phyloP scores from a whole-genome alignment of 1,140 invertebrate genomes.

The Drosophila nikananu region DNA sequence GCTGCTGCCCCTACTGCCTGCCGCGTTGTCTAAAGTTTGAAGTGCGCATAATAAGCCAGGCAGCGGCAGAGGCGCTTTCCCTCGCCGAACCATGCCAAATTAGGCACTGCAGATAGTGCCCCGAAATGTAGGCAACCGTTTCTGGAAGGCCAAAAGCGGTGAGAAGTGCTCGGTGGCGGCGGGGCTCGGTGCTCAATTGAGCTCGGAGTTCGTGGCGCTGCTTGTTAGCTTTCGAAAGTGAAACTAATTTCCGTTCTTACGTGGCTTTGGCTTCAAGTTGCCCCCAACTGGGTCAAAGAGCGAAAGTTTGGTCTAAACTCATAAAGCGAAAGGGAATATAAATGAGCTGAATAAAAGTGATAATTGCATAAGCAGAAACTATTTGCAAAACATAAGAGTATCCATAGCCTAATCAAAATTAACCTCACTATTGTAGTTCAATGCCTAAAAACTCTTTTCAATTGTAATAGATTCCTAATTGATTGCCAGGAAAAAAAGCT shows the following conservation, averaged over 20 bases:
- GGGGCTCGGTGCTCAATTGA: slow-evolving; percentile 11
- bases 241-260: slow-evolving; percentile 68
- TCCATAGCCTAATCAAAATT: background rate
- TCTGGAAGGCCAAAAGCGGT: slow-evolving; percentile 17
- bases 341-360: slow-evolving; percentile 7
- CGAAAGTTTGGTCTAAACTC: slow-evolving; percentile 19
- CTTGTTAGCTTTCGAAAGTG: slow-evolving; percentile 66
- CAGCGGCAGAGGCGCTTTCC: slow-evolving; percentile 21
- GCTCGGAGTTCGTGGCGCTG: slow-evolving; percentile 26
- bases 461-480: background rate
- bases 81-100: slow-evolving; percentile 42
- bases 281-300: slow-evolving; percentile 36
- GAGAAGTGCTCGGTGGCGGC: background rate
- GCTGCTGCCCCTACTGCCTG: slow-evolving; percentile 27
- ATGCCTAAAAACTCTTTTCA: background rate
- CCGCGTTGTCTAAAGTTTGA: slow-evolving; percentile 80
- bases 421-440: background rate
- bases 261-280: slow-evolving; percentile 26
- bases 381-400: background rate
- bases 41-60: slow-evolving; percentile 80
- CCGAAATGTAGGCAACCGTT: slow-evolving; percentile 65
- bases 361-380: slow-evolving; percentile 10
- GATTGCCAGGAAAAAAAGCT: background rate
- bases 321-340: slow-evolving; percentile 7
- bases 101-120: slow-evolving; percentile 51